Evolutionary conservation across 2,888 invertebrate species (phyloP), one percentile per base, ranked within the genome.

Genomic region (Tuta absoluta): DNA sequence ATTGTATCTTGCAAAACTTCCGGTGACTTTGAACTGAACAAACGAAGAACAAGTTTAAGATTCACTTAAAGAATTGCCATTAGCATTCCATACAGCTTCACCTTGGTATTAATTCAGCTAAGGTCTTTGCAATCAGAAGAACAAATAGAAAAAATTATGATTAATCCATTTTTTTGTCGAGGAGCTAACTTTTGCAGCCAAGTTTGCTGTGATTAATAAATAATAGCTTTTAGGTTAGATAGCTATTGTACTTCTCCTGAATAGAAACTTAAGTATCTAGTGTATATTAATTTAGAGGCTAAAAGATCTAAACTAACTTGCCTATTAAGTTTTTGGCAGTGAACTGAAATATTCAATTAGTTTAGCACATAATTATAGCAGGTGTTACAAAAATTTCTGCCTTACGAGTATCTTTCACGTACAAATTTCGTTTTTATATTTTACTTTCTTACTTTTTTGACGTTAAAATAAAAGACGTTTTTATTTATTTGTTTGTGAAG

Each of bases 81-180:
- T 61, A 61, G 17, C 48, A 48, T 61, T 28, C 48, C 67, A 69
- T 69, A 66, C 67, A 65, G 70, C 57, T 38, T 67, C 66, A 63
- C 81, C 80, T 79, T 80, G 80, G 70, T 78, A 80, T 80, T 79
- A 76, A 69, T 73, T 68, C 67, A 66, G 57, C 61, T 67, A 73
- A 79, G 77, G 77, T 76, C 75, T 75, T 48, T 67, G 71, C 74
- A 76, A 78, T 79, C 76, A 77, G 70, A 66, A 63, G 66, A 65
- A 38, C 65, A 49, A 64, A 64, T 67, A 68, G 67, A 56, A 58
- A 58, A 17, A 49, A 64, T 66, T 67, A 65, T 53, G 51, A 53
- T 53, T 53, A 24, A 53, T 53, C 12, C 12, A 24, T 53, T 3
- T 51, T 51, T 51, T 48, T 14, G 23, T 21, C 19, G 23, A 51